Conservation (phyloP, 2,888 invertebrate species). For the Drosophila lacicola region DNA sequence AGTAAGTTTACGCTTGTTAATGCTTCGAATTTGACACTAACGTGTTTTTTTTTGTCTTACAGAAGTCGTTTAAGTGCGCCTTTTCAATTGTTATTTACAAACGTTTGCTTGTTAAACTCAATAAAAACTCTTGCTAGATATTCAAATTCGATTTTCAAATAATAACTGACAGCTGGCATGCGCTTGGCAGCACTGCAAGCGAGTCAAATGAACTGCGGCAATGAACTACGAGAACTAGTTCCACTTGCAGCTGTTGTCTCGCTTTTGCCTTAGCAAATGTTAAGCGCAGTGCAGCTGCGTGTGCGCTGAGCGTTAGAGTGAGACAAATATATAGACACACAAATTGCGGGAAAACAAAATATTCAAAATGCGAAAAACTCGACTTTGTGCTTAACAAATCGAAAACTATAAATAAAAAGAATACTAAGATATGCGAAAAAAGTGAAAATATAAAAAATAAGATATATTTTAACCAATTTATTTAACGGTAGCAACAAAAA, state of each 20-base stretch:
- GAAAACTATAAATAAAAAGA: not conserved
- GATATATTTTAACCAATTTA: too few species aligned
- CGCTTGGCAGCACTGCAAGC: conserved; percentile 31
- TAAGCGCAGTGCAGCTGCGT: not conserved
- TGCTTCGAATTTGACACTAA: not conserved
- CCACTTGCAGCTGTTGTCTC: conserved; percentile 1
- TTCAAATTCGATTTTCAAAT: conserved; percentile 17
- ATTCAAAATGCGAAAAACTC: conserved; percentile 19
- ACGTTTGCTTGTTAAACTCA: conserved; percentile 6
- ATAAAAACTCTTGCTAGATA: conserved; percentile 8
- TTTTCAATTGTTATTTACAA: not conserved
- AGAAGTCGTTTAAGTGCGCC: conserved; percentile 61
- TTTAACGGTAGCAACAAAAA: too few species aligned
- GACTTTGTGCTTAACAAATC: not conserved
- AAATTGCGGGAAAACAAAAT: conserved; percentile 21
- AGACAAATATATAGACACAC: not conserved
- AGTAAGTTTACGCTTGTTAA: conserved; percentile 59
- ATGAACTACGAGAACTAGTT: conserved; percentile 18
- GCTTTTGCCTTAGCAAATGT: conserved; percentile 6
- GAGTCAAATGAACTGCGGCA: not conserved
- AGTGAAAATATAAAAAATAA: too few species aligned
- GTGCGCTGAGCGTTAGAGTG: conserved; percentile 6
- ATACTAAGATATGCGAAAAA: not conserved
- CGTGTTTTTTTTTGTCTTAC: conserved; percentile 26
- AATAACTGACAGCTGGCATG: conserved; percentile 1